Evolutionary conservation across 2,888 invertebrate species (phyloP).

Genomic region (Zaprionus lineosus): DNA sequence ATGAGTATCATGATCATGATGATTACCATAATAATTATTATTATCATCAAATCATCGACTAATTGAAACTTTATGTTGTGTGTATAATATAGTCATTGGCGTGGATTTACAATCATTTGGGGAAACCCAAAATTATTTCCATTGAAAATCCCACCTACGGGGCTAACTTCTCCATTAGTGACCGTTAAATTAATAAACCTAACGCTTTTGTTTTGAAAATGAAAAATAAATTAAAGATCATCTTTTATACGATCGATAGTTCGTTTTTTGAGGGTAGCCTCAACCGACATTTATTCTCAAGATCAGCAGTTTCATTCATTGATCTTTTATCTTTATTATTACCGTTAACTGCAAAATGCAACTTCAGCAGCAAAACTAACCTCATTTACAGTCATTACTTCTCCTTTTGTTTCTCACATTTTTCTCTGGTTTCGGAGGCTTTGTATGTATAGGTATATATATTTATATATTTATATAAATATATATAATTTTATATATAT

Average conservation of each 20-base stretch:
- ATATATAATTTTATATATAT: conserved; percentile 17
- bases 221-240: not conserved
- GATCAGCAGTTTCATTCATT: conserved; percentile 30
- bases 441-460: conserved; percentile 12
- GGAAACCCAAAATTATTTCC: too few relatives aligned
- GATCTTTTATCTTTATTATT: conserved; percentile 45
- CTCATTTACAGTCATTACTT: conserved; percentile 51
- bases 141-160: not conserved
- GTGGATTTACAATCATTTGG: too few relatives aligned
- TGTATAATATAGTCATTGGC: too few relatives aligned
- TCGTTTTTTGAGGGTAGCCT: conserved; percentile 52
- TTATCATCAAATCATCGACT: conserved; percentile 19
- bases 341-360: conserved; percentile 29
- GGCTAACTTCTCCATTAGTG: conserved; percentile 15
- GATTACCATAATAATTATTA: conserved; percentile 18
- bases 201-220: conserved; percentile 22
- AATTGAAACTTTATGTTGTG: conserved; percentile 32
- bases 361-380: conserved; percentile 42
- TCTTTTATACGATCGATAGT: too few relatives aligned
- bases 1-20: conserved; percentile 10
- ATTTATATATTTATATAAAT: conserved; percentile 13
- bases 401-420: not conserved
- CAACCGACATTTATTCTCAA: conserved; percentile 45
- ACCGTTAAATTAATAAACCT: conserved; percentile 48
- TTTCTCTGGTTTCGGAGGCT: not conserved